These are phyloP conservation scores for Pterostichus niger DNA, from an alignment of 2,888 invertebrate genomes.

Conservation along the genomic window DNA sequence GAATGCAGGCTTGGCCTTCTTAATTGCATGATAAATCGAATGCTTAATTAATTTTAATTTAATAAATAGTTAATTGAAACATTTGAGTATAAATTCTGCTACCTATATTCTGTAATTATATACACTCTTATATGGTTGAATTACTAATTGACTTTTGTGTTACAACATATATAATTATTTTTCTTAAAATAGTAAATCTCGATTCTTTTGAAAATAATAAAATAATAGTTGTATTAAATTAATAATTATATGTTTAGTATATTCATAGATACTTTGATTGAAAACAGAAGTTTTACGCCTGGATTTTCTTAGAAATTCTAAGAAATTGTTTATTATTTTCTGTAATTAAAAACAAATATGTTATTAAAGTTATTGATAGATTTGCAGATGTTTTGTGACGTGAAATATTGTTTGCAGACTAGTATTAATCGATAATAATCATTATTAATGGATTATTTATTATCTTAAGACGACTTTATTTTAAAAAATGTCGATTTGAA, in stretches of 20 bases:
- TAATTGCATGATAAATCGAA: constrained; percentile 29
- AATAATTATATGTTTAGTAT: constrained; percentile 17
- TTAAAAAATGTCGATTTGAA: too few species aligned
- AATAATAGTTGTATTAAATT: constrained; percentile 37
- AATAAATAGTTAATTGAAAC: constrained; percentile 43
- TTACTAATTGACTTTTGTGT: constrained; percentile 25
- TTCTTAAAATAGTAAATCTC: constrained; percentile 16
- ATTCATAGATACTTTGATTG: constrained; percentile 2
- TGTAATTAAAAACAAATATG: too few species aligned
- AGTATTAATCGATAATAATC: too few species aligned
- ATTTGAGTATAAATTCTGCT: constrained; percentile 39
- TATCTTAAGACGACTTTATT: too few species aligned
- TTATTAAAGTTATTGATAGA: too few species aligned
- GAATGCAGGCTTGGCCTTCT: constrained; percentile 32
- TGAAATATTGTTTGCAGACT: too few species aligned
- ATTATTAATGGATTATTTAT: too few species aligned
- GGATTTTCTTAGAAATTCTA: too few species aligned
- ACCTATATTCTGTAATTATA: constrained; percentile 23
- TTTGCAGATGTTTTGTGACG: too few species aligned
- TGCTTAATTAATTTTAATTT: constrained; percentile 34
- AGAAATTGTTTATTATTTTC: too few species aligned
- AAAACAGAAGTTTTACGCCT: not conserved
- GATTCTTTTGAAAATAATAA: constrained; percentile 13
- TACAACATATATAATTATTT: constrained; percentile 24
- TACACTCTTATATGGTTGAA: constrained; percentile 15